phyloP scores from a whole-genome alignment of 1,140 invertebrate genomes.

The Euura saliciscinereae region DNA sequence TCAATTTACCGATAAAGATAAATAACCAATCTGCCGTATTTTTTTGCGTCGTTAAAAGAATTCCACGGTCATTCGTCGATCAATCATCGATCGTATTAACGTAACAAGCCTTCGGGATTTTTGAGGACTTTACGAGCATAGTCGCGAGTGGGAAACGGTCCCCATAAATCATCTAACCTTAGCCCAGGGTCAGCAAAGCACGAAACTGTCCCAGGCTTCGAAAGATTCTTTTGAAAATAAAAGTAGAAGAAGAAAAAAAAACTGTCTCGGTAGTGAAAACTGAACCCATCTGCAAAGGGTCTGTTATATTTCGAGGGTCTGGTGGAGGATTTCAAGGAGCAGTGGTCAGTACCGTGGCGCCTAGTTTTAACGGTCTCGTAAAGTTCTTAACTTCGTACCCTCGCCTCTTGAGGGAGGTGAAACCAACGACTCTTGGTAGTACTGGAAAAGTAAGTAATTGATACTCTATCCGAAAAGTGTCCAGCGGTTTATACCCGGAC shows the following conservation, averaged over 20 bases:
- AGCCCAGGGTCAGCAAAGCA: neutral
- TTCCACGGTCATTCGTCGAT: neutral
- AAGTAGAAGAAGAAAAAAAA: neutral
- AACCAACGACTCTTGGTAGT: neutral
- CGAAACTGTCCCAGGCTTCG: neutral
- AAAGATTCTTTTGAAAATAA: neutral
- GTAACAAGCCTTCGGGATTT: slow-evolving; percentile 1
- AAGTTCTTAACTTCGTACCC: slow-evolving; percentile 7
- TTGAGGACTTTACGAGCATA: neutral
- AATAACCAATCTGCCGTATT: too few relatives aligned
- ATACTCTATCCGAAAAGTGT: neutral
- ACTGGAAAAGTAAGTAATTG: slow-evolving; percentile 3
- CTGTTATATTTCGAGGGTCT: slow-evolving; percentile 1
- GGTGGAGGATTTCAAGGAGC: neutral
- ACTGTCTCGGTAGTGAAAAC: slow-evolving; percentile 2
- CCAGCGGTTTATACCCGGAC: neutral
- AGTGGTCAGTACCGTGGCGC: neutral
- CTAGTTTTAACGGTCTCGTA: slow-evolving; percentile 4
- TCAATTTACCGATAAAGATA: too few relatives aligned
- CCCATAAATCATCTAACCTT: neutral
- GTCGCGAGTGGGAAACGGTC: neutral
- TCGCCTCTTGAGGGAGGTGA: neutral
- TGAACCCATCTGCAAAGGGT: slow-evolving; percentile 6
- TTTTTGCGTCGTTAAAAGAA: too few relatives aligned
- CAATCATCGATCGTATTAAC: slow-evolving; percentile 7